Base-by-base conservation (phyloP, 2,888 invertebrate genomes). In the Calephelis perditalis region DNA sequence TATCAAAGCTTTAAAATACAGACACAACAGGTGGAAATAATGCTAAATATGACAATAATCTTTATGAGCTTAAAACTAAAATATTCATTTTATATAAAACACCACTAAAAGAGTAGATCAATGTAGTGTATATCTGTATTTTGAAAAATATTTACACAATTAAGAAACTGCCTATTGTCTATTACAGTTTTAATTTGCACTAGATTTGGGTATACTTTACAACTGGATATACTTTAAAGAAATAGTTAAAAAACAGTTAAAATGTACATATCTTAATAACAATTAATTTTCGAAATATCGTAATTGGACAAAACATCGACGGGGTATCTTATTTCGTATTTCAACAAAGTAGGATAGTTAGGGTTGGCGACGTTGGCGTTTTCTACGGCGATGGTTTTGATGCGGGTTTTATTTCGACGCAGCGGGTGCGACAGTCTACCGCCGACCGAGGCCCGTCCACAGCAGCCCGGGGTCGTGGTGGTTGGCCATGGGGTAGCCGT, bases 391-490 rank as follows among this genome's bases (percentile, higher is more conserved):
- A 52, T 52, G 52, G 52, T 35, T 52, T 35, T 52, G 35, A 52
- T 52, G 47, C 15, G 15, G 11, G 52, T 52, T 52, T 52, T 52
- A 26, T 40, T 58, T n/a, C 60, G 56, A 10, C 46, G 43, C 12
- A 9, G 46, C 73, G 74, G 64, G 63, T 26, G 12, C 35, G 57
- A 36, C 11, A 26, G 65, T 59, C 64, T 73, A 73, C 78, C 88
- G 62, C 40, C 61, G 87, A 62, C 94, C 94, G 68, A 94, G 88
- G 11, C 94, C 93, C 47, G 93, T 86, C 93, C 93, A 94, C 89
- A 93, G 91, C 77, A 93, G 86, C 63, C 90, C 93, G 46, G 94
- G 94, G 79, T 94, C 93, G 72, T 93, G 92, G 67, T 91, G 91
- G 73, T 94, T 92, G 58, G 93, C 92, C 4, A 91, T 91, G 46